phyloP scores from a whole-genome alignment of 2,888 invertebrate genomes.

The Mythimna lalbum region DNA sequence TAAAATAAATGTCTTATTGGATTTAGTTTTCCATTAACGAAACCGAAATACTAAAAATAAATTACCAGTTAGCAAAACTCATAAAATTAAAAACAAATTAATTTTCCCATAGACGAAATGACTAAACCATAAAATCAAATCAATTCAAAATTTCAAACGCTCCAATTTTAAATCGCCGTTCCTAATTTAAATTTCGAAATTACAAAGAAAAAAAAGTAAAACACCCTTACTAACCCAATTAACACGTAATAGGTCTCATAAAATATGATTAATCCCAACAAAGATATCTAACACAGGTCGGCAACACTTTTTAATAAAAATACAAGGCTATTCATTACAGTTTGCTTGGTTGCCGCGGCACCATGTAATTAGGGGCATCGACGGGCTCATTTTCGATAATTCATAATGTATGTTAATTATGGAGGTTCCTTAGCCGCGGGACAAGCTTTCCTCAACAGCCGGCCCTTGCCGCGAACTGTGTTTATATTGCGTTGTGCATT shows the following conservation, averaged over 20 bases:
- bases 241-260: slow-evolving; percentile 80
- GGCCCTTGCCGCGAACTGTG: slow-evolving; percentile 67
- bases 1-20: neutral
- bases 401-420: slow-evolving; percentile 90
- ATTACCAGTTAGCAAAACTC: slow-evolving; percentile 3
- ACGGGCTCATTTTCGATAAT: slow-evolving; percentile 88
- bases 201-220: slow-evolving; percentile 51
- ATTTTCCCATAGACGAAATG: slow-evolving; percentile 13
- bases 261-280: slow-evolving; percentile 82
- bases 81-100: slow-evolving; percentile 28
- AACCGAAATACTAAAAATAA: neutral
- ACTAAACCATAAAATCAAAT: slow-evolving; percentile 26
- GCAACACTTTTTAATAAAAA: slow-evolving; percentile 84
- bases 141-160: slow-evolving; percentile 39
- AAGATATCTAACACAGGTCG: slow-evolving; percentile 82
- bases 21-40: slow-evolving; percentile 16
- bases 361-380: slow-evolving; percentile 87
- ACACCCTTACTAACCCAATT: slow-evolving; percentile 76
- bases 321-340: slow-evolving; percentile 85
- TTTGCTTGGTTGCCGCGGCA: slow-evolving; percentile 74
- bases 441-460: slow-evolving; percentile 67
- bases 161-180: slow-evolving; percentile 48
- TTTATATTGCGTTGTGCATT: slow-evolving; percentile 71
- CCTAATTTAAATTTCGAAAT: slow-evolving; percentile 60
- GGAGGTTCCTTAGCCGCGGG: slow-evolving; percentile 83